phyloP scores from a whole-genome alignment of 2,113 vertebrate species.

The Syngnathoides biaculeatus region DNA sequence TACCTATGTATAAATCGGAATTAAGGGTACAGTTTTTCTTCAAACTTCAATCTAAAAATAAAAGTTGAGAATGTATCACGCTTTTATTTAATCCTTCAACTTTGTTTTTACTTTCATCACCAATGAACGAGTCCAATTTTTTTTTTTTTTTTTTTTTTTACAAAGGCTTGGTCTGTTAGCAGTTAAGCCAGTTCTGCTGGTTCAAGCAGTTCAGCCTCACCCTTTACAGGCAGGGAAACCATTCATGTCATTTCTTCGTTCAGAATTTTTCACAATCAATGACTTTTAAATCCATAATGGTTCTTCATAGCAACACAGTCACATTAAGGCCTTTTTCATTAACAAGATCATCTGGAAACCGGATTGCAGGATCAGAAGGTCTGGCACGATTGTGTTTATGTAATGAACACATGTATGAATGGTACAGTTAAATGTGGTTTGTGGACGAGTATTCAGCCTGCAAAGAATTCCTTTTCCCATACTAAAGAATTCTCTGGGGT shows the following conservation, averaged over 20 bases:
- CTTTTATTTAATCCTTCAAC: neutral
- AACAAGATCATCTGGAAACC: slow-evolving; percentile 8
- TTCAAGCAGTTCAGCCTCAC: slow-evolving; percentile 5
- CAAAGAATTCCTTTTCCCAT: neutral
- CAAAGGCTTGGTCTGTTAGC: slow-evolving; percentile 4
- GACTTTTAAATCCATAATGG: neutral
- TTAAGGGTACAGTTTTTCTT: neutral
- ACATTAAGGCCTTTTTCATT: neutral
- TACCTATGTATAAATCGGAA: neutral
- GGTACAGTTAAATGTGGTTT: slow-evolving; percentile 3
- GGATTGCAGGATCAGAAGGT: slow-evolving; percentile 2
- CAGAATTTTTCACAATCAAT: slow-evolving; percentile 7
- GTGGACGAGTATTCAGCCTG: neutral
- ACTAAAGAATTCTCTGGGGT: neutral
- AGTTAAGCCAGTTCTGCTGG: slow-evolving; percentile 10
- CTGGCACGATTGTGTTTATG: slow-evolving; percentile 4
- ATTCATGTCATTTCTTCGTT: neutral
- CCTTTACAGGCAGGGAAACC: slow-evolving; percentile 16
- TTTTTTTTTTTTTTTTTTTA: too few relatives aligned
- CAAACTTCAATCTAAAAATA: neutral
- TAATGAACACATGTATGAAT: slow-evolving; percentile 14
- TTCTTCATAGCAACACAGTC: neutral
- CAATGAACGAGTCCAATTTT: neutral
- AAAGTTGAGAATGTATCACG: neutral
- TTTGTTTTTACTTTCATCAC: neutral